A percentile compares a stretch with the other conserved stretches of the same genome.
These are phyloP conservation scores for Enteromius afrohamiltoni DNA, from an alignment of 2,797 vertebrate species.

Conservation along the genomic window DNA sequence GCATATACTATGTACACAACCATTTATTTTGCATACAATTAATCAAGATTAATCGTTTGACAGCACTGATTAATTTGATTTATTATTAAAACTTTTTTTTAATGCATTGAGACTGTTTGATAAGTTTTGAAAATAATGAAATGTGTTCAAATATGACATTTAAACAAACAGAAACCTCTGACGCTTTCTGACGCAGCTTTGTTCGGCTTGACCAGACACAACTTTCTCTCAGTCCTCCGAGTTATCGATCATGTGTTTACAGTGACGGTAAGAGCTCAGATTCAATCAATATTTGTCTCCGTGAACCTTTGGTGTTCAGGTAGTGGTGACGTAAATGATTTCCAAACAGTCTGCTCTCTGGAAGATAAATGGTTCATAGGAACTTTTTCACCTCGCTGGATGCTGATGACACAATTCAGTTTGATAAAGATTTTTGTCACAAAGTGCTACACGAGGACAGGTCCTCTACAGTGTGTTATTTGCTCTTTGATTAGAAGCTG, in stretches of 20 bases:
- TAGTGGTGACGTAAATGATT: constrained; percentile 52
- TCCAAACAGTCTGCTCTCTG: constrained; percentile 31
- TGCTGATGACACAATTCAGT: constrained; percentile 13
- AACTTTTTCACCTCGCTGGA: constrained; percentile 6
- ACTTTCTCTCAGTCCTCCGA: constrained; percentile 37
- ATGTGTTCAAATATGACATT: neutral
- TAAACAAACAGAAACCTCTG: constrained; percentile 17
- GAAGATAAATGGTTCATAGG: constrained; percentile 35
- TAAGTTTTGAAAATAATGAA: neutral
- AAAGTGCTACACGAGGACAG: neutral
- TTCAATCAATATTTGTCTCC: constrained; percentile 57
- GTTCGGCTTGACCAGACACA: constrained; percentile 38
- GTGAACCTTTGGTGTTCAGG: constrained; percentile 52
- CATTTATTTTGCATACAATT: too few relatives aligned
- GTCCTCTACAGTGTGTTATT: neutral
- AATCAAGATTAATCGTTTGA: too few relatives aligned
- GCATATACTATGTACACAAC: too few relatives aligned
- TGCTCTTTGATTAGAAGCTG: constrained; percentile 1
- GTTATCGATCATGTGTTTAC: constrained; percentile 45
- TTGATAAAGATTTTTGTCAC: constrained; percentile 19
- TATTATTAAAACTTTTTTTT: neutral
- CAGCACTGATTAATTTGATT: neutral
- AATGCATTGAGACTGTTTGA: neutral
- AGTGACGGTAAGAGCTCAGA: constrained; percentile 40
- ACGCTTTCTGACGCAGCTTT: constrained; percentile 32